Percentiles rank a stretch among this genome's conserved stretches.
phyloP scores from a whole-genome alignment of 2,113 vertebrate species.

The Gopherus evgoodei region DNA sequence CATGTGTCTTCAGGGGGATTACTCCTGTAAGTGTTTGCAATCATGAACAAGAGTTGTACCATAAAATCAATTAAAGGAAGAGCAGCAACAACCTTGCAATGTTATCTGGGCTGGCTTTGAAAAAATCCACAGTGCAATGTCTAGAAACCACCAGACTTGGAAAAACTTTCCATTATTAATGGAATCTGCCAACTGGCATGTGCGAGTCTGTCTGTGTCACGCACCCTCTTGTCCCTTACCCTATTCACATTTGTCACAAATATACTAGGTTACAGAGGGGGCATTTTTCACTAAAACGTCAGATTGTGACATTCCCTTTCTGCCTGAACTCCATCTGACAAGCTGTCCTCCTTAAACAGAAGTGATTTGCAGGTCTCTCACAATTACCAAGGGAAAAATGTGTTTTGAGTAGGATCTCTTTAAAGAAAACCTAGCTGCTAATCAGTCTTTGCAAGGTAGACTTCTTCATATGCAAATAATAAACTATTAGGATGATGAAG shows the following conservation, averaged over 20 bases:
- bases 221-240: not conserved
- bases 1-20: not conserved
- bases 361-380: not conserved
- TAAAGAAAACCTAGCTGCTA: fast-evolving
- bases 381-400: not conserved
- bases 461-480: slow-evolving; percentile 45
- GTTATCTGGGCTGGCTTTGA: not conserved
- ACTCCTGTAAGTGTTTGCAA: not conserved
- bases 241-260: not conserved
- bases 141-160: not conserved
- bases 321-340: not conserved
- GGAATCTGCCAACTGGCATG: not conserved
- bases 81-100: fast-evolving
- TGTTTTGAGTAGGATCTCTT: not conserved
- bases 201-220: not conserved
- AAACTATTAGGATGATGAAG: slow-evolving; percentile 23
- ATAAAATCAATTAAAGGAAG: fast-evolving
- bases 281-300: not conserved
- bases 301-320: not conserved
- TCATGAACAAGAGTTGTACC: not conserved
- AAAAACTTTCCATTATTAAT: not conserved
- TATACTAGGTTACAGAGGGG: not conserved
- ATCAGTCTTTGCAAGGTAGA: fast-evolving
- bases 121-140: fast-evolving
- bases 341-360: not conserved